Percentiles rank a stretch among this genome's conserved stretches.
These are phyloP conservation scores for Taenaris catops DNA, from an alignment of 2,888 invertebrate genomes.

Conservation along the genomic window DNA sequence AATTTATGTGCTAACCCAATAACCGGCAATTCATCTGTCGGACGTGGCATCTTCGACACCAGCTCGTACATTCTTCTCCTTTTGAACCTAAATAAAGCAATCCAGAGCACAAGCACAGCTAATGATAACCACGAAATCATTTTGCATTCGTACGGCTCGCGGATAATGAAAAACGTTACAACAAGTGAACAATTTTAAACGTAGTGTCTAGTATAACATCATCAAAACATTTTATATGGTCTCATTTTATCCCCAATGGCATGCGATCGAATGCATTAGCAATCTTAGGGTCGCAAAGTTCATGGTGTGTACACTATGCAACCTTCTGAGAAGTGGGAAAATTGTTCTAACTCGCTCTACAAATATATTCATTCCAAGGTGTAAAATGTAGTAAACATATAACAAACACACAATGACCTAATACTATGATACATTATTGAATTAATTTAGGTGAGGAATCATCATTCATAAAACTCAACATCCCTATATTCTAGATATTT, in stretches of 20 bases:
- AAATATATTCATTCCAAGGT: too few species aligned
- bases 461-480: too few species aligned
- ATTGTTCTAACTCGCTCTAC: background rate
- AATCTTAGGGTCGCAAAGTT: constrained; percentile 37
- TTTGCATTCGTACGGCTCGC: constrained; percentile 3
- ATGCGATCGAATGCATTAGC: constrained; percentile 33
- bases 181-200: constrained; percentile 14
- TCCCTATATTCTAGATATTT: background rate
- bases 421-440: too few species aligned
- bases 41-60: constrained; percentile 35
- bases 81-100: constrained; percentile 36
- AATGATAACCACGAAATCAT: constrained; percentile 46
- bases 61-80: constrained; percentile 49
- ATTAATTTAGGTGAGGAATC: too few species aligned
- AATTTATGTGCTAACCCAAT: constrained; percentile 47
- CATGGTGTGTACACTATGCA: constrained; percentile 30
- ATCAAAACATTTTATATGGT: constrained; percentile 26
- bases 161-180: constrained; percentile 2
- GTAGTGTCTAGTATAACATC: constrained; percentile 13
- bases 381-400: too few species aligned
- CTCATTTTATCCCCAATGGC: constrained; percentile 30
- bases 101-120: constrained; percentile 35
- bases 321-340: constrained; percentile 37
- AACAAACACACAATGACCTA: too few species aligned
- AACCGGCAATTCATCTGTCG: constrained; percentile 36